A percentile compares a stretch with the other conserved stretches of the same genome.
Evolutionary conservation across 2,797 vertebrate species (phyloP).

Genomic region (Remorina albescens): DNA sequence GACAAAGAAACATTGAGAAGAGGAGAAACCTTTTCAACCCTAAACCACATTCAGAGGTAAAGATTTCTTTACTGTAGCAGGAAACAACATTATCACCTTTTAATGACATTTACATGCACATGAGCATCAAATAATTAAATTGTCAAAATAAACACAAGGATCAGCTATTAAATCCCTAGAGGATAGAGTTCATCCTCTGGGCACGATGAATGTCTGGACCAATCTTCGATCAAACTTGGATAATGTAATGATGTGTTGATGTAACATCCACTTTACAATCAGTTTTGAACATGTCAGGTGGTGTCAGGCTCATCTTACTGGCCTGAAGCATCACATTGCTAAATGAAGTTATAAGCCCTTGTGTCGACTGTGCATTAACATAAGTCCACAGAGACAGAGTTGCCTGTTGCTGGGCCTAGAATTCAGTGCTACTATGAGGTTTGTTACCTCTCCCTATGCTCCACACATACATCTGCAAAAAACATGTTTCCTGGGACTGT

Average conservation of each 20-base stretch:
- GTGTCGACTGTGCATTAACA: constrained; percentile 1
- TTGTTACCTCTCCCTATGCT: no score
- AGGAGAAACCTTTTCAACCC: background rate
- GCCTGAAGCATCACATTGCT: background rate
- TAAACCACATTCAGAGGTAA: background rate
- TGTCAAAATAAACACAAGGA: background rate
- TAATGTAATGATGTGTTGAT: no score
- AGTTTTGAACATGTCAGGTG: no score
- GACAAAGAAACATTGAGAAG: constrained; percentile 15
- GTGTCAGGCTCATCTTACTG: no score
- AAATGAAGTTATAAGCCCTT: background rate
- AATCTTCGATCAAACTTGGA: no score
- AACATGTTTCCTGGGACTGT: no score
- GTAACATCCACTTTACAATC: no score
- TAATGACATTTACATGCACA: background rate
- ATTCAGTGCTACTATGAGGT: no score
- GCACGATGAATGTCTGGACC: no score
- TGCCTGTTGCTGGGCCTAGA: background rate
- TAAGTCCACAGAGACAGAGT: background rate
- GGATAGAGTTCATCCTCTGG: no score
- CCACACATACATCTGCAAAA: no score
- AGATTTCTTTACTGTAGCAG: background rate
- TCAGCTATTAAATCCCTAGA: no score
- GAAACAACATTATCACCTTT: background rate
- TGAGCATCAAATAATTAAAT: background rate